Evolutionary conservation across 2,113 vertebrate species (phyloP).

Genomic region (Perccottus glenii): DNA sequence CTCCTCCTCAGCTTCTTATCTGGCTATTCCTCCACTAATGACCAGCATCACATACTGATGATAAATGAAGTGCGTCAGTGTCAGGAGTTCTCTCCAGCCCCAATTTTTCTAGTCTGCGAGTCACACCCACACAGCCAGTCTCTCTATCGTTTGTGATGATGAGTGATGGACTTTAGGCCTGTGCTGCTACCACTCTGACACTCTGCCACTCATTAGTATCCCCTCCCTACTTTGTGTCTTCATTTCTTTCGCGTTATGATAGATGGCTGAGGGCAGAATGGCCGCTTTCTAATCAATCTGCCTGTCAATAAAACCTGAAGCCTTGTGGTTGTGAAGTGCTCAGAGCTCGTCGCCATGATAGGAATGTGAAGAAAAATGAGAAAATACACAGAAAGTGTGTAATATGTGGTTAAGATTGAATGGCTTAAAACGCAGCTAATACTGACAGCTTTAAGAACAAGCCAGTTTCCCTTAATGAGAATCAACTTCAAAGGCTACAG

Average conservation of each 20-base stretch:
- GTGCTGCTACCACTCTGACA: conserved; percentile 31
- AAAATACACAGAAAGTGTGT: conserved; percentile 5
- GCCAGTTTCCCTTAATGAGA: neutral
- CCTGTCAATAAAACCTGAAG: conserved; percentile 48
- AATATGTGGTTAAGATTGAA: conserved; percentile 13
- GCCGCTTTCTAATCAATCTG: conserved; percentile 58
- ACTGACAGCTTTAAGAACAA: neutral
- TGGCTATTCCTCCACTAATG: conserved; percentile 24
- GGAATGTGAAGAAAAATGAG: neutral
- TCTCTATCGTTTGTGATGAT: conserved; percentile 29
- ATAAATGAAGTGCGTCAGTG: conserved; percentile 23
- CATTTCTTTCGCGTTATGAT: conserved; percentile 43
- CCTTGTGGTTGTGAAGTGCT: conserved; percentile 9
- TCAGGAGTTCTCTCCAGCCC: conserved; percentile 20
- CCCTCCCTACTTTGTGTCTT: conserved; percentile 41
- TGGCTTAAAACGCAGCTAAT: neutral
- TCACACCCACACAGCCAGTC: neutral
- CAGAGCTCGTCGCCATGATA: neutral
- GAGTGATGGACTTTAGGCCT: conserved; percentile 49
- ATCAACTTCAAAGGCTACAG: conserved; percentile 2
- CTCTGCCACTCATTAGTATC: conserved; percentile 60
- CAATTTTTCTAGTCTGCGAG: neutral
- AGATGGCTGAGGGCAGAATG: conserved; percentile 40
- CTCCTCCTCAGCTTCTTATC: neutral
- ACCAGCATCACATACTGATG: conserved; percentile 8